Evolutionary conservation across 2,113 vertebrate genomes (phyloP).

Genomic region (Syrrhaptes paradoxus): DNA sequence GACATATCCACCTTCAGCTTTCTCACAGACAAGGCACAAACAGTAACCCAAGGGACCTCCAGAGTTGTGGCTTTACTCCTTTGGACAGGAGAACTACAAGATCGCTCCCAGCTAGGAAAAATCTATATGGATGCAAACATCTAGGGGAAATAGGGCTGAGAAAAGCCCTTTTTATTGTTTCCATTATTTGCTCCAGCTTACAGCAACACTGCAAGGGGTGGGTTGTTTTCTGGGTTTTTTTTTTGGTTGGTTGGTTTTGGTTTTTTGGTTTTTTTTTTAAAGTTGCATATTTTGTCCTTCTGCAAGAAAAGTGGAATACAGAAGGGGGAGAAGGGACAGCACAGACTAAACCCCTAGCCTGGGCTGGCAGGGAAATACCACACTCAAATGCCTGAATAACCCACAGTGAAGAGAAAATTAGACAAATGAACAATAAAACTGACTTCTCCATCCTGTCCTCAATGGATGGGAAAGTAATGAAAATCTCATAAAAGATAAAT

Average conservation of each 20-base stretch:
- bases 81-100: not conserved
- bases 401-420: constrained; percentile 40
- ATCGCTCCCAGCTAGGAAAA: not conserved
- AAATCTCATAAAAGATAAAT: constrained; percentile 59
- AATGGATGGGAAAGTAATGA: constrained; percentile 45
- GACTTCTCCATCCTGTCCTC: constrained; percentile 30
- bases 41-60: not conserved
- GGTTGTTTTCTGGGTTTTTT: no score
- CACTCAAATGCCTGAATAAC: constrained; percentile 3
- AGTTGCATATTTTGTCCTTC: not conserved
- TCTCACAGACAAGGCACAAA: not conserved
- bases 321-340: not conserved
- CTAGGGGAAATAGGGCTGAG: not conserved
- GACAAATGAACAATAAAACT: constrained; percentile 58
- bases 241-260: no score
- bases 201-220: not conserved
- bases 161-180: not conserved
- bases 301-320: not conserved
- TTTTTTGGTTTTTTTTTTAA: not conserved
- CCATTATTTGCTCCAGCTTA: not conserved
- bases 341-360: not conserved
- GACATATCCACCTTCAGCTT: not conserved
- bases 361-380: constrained; percentile 16
- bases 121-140: not conserved
- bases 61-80: not conserved